Evolutionary conservation across 1,140 invertebrate species (phyloP), one percentile per base, ranked within the genome.

Genomic region (Drosophila willistoni): DNA sequence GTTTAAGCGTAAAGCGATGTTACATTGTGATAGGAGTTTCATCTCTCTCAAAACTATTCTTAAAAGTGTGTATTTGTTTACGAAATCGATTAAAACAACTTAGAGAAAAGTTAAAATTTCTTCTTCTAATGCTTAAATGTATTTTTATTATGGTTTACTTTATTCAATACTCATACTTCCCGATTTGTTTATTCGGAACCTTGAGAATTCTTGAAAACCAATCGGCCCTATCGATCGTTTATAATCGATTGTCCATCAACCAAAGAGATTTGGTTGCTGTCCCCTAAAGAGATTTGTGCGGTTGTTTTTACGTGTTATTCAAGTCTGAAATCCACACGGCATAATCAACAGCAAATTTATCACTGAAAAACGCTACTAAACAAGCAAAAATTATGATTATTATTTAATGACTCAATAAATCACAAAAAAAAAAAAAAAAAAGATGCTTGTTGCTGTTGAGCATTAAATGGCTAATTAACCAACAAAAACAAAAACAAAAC

Each of bases 401-500:
- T 85, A 86, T 81, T 83, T 81, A 85, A 85, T 85, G 82, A 86
- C 78, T 85, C 71, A 85, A 85, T 86, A 86, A 81, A 85, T 85
- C 76, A 81, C 71, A 78, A 36, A 71, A 39, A 25, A 17, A 25
- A 19, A 36, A 81, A 68, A 78, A 36, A 71, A 39, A 29, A 12
- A 6, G 34, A 36, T 62, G 64, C 64, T 44, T 65, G 65, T 60
- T 72, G 66, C 76, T 87, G 79, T 86, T 73, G 75, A 81, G 64
- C 83, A 86, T 82, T 86, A 77, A 87, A 87, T 82, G 76, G 75
- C 75, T 87, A 82, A 86, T 86, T 86, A 86, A 79, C 83, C 56
- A 59, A 22, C 44, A 22, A 51, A 22, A 51, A 44, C 42, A 44
- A 22, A 51, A 9, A 22, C 5, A 29, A 29, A 29, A 29, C 17